A percentile compares a stretch with the other conserved stretches of the same genome.
These are phyloP conservation scores for Euura lappo DNA, from an alignment of 1,140 invertebrate genomes.

Conservation along the genomic window DNA sequence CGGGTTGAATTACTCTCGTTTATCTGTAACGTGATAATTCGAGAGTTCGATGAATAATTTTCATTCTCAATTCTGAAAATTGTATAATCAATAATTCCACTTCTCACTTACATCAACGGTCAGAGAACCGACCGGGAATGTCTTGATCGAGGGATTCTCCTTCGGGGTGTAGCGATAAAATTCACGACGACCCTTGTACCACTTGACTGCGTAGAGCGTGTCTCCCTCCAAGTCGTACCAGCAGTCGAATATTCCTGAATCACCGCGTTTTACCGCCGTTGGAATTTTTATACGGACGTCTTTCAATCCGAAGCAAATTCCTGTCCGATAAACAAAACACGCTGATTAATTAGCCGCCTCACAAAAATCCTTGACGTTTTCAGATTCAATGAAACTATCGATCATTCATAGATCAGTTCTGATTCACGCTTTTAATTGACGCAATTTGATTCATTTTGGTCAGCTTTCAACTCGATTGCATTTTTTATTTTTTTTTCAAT, in stretches of 20 bases:
- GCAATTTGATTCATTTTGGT: too few relatives aligned
- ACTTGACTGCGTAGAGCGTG: constrained; percentile 83
- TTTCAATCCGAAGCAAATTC: constrained; percentile 63
- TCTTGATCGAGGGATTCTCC: constrained; percentile 62
- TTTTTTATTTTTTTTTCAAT: too few relatives aligned
- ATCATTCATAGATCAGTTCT: too few relatives aligned
- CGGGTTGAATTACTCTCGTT: constrained; percentile 68
- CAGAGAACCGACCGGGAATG: constrained; percentile 63
- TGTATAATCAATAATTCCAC: too few relatives aligned
- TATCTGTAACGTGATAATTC: constrained; percentile 50
- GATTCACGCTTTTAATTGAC: too few relatives aligned
- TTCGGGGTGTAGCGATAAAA: constrained; percentile 69
- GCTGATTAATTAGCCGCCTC: too few relatives aligned
- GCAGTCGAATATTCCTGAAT: constrained; percentile 75
- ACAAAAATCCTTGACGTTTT: too few relatives aligned
- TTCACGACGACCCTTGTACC: constrained; percentile 77
- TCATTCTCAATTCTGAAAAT: too few relatives aligned
- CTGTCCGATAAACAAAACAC: constrained; percentile 31
- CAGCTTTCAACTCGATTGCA: too few relatives aligned
- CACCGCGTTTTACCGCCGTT: constrained; percentile 71
- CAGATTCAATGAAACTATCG: too few relatives aligned
- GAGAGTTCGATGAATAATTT: too few relatives aligned
- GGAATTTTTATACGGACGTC: constrained; percentile 73
- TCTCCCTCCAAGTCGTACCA: constrained; percentile 80
- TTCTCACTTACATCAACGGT: constrained; percentile 65